phyloP scores from a whole-genome alignment of 2,797 vertebrate genomes.

The Melanotaenia parkinsoni region DNA sequence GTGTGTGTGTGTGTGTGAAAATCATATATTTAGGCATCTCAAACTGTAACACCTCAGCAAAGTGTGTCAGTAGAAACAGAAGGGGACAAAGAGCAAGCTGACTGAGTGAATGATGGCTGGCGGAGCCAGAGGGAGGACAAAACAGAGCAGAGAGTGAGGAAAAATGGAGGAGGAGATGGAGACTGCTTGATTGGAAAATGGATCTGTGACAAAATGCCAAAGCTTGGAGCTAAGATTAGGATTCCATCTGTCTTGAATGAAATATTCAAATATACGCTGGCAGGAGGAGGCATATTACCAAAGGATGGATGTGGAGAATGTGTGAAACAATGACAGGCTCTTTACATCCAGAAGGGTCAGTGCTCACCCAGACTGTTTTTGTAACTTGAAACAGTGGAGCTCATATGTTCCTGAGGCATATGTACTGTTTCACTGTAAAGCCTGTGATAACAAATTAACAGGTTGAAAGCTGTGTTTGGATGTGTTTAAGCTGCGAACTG shows the following conservation, averaged over 20 bases:
- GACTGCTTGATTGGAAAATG: slow-evolving; percentile 82
- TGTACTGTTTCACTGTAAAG: slow-evolving; percentile 35
- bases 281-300: slow-evolving; percentile 76
- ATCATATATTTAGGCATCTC: slow-evolving; percentile 55
- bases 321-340: slow-evolving; percentile 79
- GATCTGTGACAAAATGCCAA: slow-evolving; percentile 85
- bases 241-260: slow-evolving; percentile 88
- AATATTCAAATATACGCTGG: slow-evolving; percentile 85
- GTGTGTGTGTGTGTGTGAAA: no score
- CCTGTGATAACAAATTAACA: slow-evolving; percentile 25
- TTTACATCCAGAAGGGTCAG: slow-evolving; percentile 70
- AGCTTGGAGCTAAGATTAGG: slow-evolving; percentile 88
- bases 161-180: slow-evolving; percentile 73
- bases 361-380: slow-evolving; percentile 52
- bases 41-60: slow-evolving; percentile 50
- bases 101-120: slow-evolving; percentile 67
- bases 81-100: slow-evolving; percentile 60
- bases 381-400: slow-evolving; percentile 40
- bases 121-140: slow-evolving; percentile 70
- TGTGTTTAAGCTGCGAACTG: slow-evolving; percentile 6
- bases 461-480: slow-evolving; percentile 21
- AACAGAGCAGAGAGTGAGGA: slow-evolving; percentile 59
- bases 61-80: slow-evolving; percentile 53
- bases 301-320: slow-evolving; percentile 80
- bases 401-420: slow-evolving; percentile 32